A percentile compares a stretch with the other conserved stretches of the same genome.
These are phyloP conservation scores for Pomphorhynchus laevis DNA, from an alignment of 1,140 invertebrate species.

Conservation along the genomic window DNA sequence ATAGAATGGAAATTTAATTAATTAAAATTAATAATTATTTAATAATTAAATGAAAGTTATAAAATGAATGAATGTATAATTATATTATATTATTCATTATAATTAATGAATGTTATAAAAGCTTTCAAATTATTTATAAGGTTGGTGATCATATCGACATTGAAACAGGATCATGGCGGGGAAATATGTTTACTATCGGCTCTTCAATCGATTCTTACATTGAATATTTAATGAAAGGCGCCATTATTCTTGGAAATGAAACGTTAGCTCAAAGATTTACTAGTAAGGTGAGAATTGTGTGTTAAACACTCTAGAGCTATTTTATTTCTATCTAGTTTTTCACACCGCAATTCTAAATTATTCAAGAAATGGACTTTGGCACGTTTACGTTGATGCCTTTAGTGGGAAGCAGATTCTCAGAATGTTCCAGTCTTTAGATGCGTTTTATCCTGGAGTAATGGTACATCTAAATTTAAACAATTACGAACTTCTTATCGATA, in stretches of 20 bases:
- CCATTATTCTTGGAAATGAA: conserved; percentile 17
- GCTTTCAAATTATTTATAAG: conserved; percentile 13
- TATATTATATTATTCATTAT: no score
- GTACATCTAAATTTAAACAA: conserved; percentile 20
- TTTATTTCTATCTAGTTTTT: conserved; percentile 9
- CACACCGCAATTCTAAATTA: not conserved
- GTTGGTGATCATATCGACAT: conserved; percentile 89
- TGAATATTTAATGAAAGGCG: conserved; percentile 86
- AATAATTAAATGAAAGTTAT: no score
- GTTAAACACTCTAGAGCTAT: not conserved
- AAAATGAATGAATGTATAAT: no score
- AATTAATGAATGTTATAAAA: conserved; percentile 1
- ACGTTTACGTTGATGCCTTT: conserved; percentile 73
- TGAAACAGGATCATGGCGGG: conserved; percentile 66
- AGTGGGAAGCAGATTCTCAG: conserved; percentile 70
- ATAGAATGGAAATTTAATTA: no score
- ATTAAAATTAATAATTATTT: no score
- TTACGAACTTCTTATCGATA: not conserved
- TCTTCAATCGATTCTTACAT: conserved; percentile 90
- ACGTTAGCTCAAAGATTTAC: not conserved
- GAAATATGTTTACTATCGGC: conserved; percentile 51
- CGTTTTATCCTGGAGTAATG: conserved; percentile 80
- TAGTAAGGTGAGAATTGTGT: not conserved
- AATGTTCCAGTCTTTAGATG: conserved; percentile 81
- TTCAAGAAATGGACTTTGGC: conserved; percentile 15